Conservation (phyloP, 2,888 invertebrate genomes). For the Diarsia dahlii region DNA sequence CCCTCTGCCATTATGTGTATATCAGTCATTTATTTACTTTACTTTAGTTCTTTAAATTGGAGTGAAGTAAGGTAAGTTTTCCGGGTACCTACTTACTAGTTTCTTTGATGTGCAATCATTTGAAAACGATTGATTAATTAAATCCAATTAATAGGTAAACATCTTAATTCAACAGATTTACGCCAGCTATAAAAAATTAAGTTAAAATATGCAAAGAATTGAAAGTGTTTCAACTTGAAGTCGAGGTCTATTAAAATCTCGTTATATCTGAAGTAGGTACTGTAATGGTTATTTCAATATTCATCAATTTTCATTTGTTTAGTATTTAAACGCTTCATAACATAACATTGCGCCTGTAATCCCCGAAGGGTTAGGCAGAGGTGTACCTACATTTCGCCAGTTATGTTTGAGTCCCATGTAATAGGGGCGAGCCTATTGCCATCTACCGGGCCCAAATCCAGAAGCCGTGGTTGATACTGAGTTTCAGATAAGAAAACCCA, state of each 20-base stretch:
- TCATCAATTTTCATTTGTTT: slow-evolving; percentile 20
- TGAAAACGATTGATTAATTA: slow-evolving; percentile 60
- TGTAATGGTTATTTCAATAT: slow-evolving; percentile 26
- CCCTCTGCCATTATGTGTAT: slow-evolving; percentile 73
- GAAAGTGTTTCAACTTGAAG: slow-evolving; percentile 16
- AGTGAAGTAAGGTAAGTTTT: slow-evolving; percentile 6
- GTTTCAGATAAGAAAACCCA: too few relatives aligned
- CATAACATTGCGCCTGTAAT: too few relatives aligned
- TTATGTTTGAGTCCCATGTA: too few relatives aligned
- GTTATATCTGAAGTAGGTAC: slow-evolving; percentile 10
- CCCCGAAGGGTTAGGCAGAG: too few relatives aligned
- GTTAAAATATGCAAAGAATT: slow-evolving; percentile 22
- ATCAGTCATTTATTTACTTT: slow-evolving; percentile 72
- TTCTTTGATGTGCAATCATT: slow-evolving; percentile 65
- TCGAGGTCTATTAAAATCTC: slow-evolving; percentile 35
- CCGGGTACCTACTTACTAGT: slow-evolving; percentile 44
- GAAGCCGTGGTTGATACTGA: too few relatives aligned
- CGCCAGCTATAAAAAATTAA: neutral
- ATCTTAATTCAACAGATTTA: slow-evolving; percentile 7
- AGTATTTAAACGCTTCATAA: neutral
- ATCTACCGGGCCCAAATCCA: too few relatives aligned
- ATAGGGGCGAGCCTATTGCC: too few relatives aligned
- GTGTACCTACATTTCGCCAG: too few relatives aligned
- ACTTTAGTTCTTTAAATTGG: slow-evolving; percentile 61
- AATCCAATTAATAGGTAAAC: slow-evolving; percentile 38